Percentiles rank a stretch among this genome's conserved stretches.
Evolutionary conservation across 2,797 vertebrate genomes (phyloP).

Genomic region (Sebastes itinus): DNA sequence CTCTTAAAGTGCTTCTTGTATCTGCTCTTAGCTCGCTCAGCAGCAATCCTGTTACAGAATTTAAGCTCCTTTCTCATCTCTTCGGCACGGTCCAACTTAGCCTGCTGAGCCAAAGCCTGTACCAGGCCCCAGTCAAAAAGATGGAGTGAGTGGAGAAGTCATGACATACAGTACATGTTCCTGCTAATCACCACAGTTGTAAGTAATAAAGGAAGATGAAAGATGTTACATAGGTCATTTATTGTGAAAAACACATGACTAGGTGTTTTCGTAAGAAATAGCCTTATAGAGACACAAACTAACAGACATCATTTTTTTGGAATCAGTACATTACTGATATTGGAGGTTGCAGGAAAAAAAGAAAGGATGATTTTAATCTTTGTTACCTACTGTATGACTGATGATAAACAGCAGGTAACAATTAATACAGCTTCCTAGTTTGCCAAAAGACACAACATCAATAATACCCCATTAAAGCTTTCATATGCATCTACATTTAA

Average conservation of each 20-base stretch:
- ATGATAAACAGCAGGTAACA: background rate
- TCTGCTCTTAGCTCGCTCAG: constrained; percentile 82
- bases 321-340: background rate
- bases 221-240: constrained; percentile 8
- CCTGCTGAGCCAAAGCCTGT: constrained; percentile 87
- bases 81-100: constrained; percentile 82
- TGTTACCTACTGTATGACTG: background rate
- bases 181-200: background rate
- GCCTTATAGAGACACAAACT: background rate
- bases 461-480: background rate
- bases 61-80: constrained; percentile 84
- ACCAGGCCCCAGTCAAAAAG: constrained; percentile 43
- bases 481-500: background rate
- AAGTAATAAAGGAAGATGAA: constrained; percentile 14
- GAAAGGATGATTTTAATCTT: background rate
- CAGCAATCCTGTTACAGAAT: constrained; percentile 77
- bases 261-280: background rate
- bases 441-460: background rate
- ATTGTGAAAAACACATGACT: constrained; percentile 16
- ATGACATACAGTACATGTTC: background rate
- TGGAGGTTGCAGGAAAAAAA: background rate
- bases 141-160: constrained; percentile 28
- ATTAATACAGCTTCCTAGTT: background rate
- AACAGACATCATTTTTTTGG: background rate
- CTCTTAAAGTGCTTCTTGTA: constrained; percentile 85